Evolutionary conservation across 2,888 invertebrate genomes (phyloP).

Genomic region (Macropis europaea): DNA sequence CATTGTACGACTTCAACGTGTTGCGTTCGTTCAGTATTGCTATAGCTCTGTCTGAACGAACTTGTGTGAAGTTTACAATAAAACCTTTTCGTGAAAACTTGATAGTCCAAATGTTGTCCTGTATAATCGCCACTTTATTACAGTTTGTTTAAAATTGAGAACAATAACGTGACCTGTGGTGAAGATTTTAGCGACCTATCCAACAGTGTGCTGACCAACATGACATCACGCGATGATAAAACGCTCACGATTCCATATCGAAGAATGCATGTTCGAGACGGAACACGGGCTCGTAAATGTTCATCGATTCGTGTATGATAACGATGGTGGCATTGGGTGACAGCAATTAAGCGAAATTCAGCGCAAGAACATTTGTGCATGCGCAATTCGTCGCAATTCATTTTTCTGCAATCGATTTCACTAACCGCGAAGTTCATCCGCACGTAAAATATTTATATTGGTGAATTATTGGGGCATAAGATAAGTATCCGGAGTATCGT

Average conservation of each 20-base stretch:
- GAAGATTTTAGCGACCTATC: neutral
- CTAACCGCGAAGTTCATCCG: neutral
- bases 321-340: neutral
- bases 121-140: neutral
- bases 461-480: neutral
- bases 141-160: neutral
- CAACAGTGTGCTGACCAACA: too few species aligned
- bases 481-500: neutral
- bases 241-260: neutral
- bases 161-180: neutral
- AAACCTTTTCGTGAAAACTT: too few species aligned
- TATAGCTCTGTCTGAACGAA: too few species aligned
- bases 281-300: neutral
- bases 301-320: neutral
- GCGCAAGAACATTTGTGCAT: neutral
- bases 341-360: constrained; percentile 23
- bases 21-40: too few species aligned
- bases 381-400: neutral
- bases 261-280: neutral
- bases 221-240: neutral
- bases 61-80: too few species aligned
- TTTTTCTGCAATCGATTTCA: neutral
- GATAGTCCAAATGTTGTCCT: too few species aligned
- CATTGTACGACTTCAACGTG: too few species aligned
- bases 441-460: neutral